phyloP scores from a whole-genome alignment of 2,797 vertebrate species.

The Pagetopsis macropterus region DNA sequence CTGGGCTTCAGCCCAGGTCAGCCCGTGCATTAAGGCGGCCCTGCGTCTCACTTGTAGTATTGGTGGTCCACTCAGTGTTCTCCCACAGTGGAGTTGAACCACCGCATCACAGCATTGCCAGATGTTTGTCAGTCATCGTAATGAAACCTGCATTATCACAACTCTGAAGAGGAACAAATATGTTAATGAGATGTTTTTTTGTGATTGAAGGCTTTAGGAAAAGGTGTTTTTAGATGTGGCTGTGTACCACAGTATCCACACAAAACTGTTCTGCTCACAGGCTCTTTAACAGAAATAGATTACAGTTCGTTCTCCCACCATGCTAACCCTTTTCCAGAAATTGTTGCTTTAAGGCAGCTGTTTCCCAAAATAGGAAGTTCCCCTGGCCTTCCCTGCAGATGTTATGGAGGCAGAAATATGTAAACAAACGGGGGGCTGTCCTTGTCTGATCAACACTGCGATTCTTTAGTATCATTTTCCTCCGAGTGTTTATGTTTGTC shows the following conservation, averaged over 20 bases:
- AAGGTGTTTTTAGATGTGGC: slow-evolving; percentile 22
- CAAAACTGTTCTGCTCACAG: slow-evolving; percentile 7
- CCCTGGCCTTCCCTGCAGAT: slow-evolving; percentile 48
- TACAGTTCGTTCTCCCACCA: background rate
- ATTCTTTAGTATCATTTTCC: slow-evolving; percentile 39
- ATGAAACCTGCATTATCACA: slow-evolving; percentile 15
- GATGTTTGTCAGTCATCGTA: slow-evolving; percentile 28
- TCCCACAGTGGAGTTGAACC: slow-evolving; percentile 6
- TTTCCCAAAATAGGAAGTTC: slow-evolving; percentile 76
- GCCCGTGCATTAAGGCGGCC: no score
- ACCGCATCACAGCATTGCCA: slow-evolving; percentile 30
- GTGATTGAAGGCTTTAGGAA: slow-evolving; percentile 8
- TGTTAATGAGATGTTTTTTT: background rate
- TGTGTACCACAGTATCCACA: slow-evolving; percentile 12
- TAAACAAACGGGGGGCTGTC: slow-evolving; percentile 68
- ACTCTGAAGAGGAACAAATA: background rate
- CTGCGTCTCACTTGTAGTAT: slow-evolving; percentile 39
- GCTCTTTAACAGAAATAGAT: slow-evolving; percentile 33
- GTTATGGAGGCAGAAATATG: slow-evolving; percentile 68
- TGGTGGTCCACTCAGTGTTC: slow-evolving; percentile 48
- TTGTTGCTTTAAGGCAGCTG: slow-evolving; percentile 72
- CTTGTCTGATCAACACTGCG: slow-evolving; percentile 43
- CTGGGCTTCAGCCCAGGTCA: no score
- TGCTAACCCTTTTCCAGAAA: slow-evolving; percentile 40
- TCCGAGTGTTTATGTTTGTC: slow-evolving; percentile 51